Percentiles rank a stretch among this genome's conserved stretches.
These are phyloP conservation scores for Petromus typicus DNA, from an alignment of 2,113 vertebrate genomes.

Conservation along the genomic window DNA sequence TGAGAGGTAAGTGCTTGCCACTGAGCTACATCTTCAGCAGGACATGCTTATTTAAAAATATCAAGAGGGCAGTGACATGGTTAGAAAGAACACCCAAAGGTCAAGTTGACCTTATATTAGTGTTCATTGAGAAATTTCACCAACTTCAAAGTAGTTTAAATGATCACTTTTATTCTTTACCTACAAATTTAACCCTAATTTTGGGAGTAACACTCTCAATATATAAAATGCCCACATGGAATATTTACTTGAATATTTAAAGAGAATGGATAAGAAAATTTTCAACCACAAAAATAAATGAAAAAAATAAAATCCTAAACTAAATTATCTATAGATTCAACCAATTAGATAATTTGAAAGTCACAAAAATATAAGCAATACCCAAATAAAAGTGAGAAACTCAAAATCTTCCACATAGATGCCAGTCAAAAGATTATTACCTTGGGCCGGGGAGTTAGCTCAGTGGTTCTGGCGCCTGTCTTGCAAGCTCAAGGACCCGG, in stretches of 20 bases:
- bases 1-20: neutral
- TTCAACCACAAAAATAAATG: neutral
- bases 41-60: neutral
- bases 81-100: neutral
- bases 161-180: neutral
- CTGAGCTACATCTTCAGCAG: neutral
- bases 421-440: neutral
- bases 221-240: neutral
- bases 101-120: neutral
- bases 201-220: neutral
- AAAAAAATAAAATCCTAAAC: neutral
- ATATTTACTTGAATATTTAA: constrained; percentile 42
- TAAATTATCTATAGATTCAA: neutral
- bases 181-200: neutral
- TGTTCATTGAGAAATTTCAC: neutral
- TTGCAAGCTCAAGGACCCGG: too few relatives aligned
- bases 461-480: too few relatives aligned
- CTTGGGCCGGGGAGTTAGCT: too few relatives aligned
- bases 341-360: neutral
- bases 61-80: neutral
- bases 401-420: neutral
- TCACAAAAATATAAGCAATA: neutral
- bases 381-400: neutral
- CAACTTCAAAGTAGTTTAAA: neutral
- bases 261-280: neutral